These are phyloP conservation scores for Parauchenoglanis ngamensis DNA, from an alignment of 2,797 vertebrate species.

Conservation along the genomic window DNA sequence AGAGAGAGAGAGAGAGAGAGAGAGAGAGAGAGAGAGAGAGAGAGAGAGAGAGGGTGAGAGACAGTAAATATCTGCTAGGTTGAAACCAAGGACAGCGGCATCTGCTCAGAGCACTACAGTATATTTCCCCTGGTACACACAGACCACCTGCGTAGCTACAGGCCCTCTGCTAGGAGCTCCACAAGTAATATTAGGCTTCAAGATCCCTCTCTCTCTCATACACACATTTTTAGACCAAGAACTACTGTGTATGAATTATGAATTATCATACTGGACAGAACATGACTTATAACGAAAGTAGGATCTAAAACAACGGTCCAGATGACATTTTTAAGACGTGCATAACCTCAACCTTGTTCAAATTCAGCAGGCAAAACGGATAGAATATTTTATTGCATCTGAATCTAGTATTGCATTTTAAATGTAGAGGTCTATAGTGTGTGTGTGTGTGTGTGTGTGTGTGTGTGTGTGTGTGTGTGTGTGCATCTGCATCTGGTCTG, in stretches of 20 bases:
- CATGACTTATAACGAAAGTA: not conserved
- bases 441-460: not conserved
- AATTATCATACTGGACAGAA: slow-evolving; percentile 6
- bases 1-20: slow-evolving; percentile 42
- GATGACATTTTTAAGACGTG: slow-evolving; percentile 3
- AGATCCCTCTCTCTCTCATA: slow-evolving; percentile 2
- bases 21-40: not conserved
- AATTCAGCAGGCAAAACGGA: not conserved
- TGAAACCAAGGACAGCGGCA: slow-evolving; percentile 61
- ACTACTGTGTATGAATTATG: slow-evolving; percentile 47
- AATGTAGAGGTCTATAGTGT: not conserved
- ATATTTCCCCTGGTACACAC: slow-evolving; percentile 60
- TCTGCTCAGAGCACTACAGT: slow-evolving; percentile 53
- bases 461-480: not conserved
- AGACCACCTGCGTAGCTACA: slow-evolving; percentile 50
- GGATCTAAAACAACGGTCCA: not conserved
- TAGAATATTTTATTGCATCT: not conserved
- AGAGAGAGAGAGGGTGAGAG: slow-evolving; percentile 17
- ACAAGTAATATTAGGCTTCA: slow-evolving; percentile 46
- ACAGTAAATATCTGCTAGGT: slow-evolving; percentile 51
- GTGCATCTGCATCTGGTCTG: too few relatives aligned
- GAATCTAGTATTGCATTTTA: not conserved
- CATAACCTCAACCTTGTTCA: slow-evolving; percentile 13
- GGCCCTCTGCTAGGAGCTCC: slow-evolving; percentile 50
- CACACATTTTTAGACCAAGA: slow-evolving; percentile 43